Evolutionary conservation across 2,797 vertebrate genomes (phyloP).

Genomic region (Paedocypris micromegethes): DNA sequence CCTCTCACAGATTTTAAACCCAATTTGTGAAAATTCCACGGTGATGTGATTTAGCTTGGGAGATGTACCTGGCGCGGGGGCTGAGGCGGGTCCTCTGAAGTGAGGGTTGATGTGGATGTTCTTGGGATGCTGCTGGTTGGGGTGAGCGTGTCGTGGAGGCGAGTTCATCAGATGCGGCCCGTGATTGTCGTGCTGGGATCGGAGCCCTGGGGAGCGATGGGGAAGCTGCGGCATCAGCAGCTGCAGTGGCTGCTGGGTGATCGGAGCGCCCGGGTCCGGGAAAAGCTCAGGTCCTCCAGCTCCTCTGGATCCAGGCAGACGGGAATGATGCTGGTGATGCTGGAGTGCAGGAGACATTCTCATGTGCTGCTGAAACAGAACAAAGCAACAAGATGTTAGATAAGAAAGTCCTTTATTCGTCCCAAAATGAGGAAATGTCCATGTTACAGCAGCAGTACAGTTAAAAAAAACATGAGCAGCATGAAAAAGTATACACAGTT

Average conservation of each 20-base stretch:
- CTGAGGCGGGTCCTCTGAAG: constrained; percentile 87
- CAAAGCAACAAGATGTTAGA: constrained; percentile 15
- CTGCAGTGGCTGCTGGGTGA: constrained; percentile 76
- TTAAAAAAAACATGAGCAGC: too few relatives aligned
- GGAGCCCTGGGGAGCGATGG: constrained; percentile 76
- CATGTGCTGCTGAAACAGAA: constrained; percentile 42
- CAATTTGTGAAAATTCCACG: not conserved
- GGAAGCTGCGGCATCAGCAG: constrained; percentile 83
- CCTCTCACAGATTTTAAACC: too few relatives aligned
- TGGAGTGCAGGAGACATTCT: constrained; percentile 61
- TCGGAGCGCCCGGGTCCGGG: constrained; percentile 62
- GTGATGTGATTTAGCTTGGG: not conserved
- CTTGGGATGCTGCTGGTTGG: constrained; percentile 85
- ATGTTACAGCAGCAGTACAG: too few relatives aligned
- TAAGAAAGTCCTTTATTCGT: constrained; percentile 19
- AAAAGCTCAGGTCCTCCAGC: constrained; percentile 53
- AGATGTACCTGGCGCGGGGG: constrained; percentile 84
- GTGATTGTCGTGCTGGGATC: constrained; percentile 79
- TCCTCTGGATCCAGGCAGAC: constrained; percentile 68
- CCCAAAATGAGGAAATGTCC: not conserved
- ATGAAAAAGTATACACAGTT: too few relatives aligned
- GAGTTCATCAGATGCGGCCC: constrained; percentile 74
- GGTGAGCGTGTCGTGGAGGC: constrained; percentile 73
- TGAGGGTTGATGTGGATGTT: constrained; percentile 99
- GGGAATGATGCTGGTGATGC: constrained; percentile 57